Evolutionary conservation across 2,113 vertebrate genomes (phyloP).

Genomic region (Romanogobio albipinnatus): DNA sequence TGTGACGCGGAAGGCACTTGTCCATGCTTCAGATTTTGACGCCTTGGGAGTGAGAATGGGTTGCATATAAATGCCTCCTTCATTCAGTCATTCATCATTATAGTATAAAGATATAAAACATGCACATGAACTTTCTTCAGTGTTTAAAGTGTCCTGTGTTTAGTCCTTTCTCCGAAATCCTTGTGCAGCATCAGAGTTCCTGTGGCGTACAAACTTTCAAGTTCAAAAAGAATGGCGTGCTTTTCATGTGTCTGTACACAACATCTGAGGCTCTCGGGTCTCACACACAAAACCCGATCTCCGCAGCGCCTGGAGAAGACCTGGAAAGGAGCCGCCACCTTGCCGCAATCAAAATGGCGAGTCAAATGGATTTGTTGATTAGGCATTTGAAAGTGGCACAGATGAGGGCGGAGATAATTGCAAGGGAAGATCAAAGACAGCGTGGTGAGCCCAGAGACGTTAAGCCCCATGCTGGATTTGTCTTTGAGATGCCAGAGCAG

Average conservation of each 20-base stretch:
- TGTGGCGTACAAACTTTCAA: not conserved
- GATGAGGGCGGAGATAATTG: conserved; percentile 55
- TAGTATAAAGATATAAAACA: not conserved
- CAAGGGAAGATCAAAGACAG: conserved; percentile 54
- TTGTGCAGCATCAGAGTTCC: not conserved
- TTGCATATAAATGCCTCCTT: too few relatives aligned
- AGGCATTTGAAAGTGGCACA: conserved; percentile 43
- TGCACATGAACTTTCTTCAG: not conserved
- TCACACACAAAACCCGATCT: not conserved
- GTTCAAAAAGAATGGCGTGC: conserved; percentile 34
- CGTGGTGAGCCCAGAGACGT: conserved; percentile 34
- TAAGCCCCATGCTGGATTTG: conserved; percentile 45
- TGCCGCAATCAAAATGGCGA: conserved; percentile 48
- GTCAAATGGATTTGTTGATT: conserved; percentile 59
- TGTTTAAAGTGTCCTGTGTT: not conserved
- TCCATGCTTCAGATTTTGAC: too few relatives aligned
- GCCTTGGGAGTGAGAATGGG: too few relatives aligned
- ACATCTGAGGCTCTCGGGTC: conserved; percentile 2
- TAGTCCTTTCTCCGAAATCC: not conserved
- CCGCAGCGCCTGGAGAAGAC: conserved; percentile 26
- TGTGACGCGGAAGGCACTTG: too few relatives aligned
- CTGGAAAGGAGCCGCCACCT: conserved; percentile 17
- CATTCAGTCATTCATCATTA: too few relatives aligned
- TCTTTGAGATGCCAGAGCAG: conserved; percentile 43
- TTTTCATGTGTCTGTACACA: conserved; percentile 35